Conservation (phyloP, 2,113 vertebrate species). For the Megaceryle maxima region DNA sequence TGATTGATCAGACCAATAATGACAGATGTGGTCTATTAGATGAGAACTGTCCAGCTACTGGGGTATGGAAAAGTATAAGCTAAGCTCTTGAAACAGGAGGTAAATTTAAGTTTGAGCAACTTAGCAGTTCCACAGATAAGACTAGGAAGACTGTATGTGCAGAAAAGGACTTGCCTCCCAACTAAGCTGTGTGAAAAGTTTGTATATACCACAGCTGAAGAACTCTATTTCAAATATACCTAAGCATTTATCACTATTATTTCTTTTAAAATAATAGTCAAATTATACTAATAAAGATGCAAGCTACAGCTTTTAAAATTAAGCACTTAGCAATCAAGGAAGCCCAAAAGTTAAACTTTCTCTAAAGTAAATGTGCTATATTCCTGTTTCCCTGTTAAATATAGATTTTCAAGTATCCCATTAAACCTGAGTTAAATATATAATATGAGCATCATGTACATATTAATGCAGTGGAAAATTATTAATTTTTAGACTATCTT, state of each 20-base stretch:
- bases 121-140: background rate
- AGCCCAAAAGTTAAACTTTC: slow-evolving; percentile 41
- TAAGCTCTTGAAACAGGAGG: background rate
- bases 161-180: background rate
- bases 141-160: background rate
- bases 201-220: background rate
- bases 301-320: slow-evolving; percentile 48
- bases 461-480: slow-evolving; percentile 54
- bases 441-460: background rate
- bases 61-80: background rate
- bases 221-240: slow-evolving; percentile 24
- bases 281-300: slow-evolving; percentile 60
- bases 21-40: background rate
- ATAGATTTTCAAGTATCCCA: slow-evolving; percentile 60
- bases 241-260: slow-evolving; percentile 27
- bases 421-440: slow-evolving; percentile 48
- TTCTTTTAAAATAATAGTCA: slow-evolving; percentile 63
- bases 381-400: slow-evolving; percentile 51
- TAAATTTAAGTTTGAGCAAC: background rate
- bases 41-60: background rate
- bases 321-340: slow-evolving; percentile 63
- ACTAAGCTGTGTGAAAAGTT: background rate
- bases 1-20: background rate
- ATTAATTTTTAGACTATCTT: slow-evolving; percentile 47
- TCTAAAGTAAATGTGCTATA: slow-evolving; percentile 30